Evolutionary conservation across 2,113 vertebrate genomes (phyloP).

Genomic region (Oryzias javanicus): DNA sequence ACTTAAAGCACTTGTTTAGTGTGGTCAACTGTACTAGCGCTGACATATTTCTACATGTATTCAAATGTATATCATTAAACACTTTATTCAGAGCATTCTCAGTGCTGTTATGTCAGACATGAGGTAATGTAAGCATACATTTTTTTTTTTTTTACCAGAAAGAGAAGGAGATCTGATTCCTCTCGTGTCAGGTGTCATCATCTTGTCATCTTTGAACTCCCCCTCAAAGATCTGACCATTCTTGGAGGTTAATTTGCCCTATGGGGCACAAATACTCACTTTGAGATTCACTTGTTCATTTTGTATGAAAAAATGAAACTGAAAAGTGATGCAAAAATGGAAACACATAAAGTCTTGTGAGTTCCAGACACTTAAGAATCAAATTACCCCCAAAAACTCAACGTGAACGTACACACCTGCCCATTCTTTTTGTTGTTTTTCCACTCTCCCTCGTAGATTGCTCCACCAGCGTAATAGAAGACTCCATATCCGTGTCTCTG

Average conservation of each 20-base stretch:
- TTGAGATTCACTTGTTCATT: background rate
- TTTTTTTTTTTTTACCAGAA: conserved; percentile 33
- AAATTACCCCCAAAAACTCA: background rate
- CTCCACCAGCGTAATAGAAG: conserved; percentile 83
- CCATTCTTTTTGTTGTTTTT: conserved; percentile 83
- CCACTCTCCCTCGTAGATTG: conserved; percentile 83
- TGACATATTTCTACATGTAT: no score
- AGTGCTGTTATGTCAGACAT: no score
- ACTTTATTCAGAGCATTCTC: no score
- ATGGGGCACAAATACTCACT: background rate
- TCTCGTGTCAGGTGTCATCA: conserved; percentile 37
- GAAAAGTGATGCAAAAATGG: no score
- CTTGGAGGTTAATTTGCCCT: conserved; percentile 82
- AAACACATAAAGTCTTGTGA: no score
- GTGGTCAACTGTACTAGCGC: no score
- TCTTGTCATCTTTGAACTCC: conserved; percentile 76
- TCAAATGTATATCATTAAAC: no score
- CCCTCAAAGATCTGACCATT: conserved; percentile 79
- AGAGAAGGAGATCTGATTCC: conserved; percentile 16
- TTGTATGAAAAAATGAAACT: no score
- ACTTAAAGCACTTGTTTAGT: no score
- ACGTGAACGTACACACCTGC: conserved; percentile 68
- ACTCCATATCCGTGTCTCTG: conserved; percentile 80
- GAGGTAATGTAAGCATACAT: background rate
- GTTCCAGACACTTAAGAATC: no score